Percentiles rank a stretch among this genome's conserved stretches.
These are phyloP conservation scores for Cheilosia grossa DNA, from an alignment of 2,888 invertebrate genomes.

Conservation along the genomic window DNA sequence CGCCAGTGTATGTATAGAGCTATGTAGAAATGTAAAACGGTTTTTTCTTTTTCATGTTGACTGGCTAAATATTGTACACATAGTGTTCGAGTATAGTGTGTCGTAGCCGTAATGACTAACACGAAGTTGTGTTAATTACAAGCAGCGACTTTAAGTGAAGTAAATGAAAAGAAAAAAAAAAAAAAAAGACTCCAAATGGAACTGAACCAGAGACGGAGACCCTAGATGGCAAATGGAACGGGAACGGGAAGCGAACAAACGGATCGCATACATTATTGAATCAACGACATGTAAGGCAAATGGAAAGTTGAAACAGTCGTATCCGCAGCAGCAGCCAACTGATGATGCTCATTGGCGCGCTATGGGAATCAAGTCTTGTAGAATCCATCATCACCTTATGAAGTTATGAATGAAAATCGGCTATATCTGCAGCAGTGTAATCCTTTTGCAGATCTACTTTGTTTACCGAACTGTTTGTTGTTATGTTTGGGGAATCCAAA, in stretches of 20 bases:
- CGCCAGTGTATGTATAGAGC: constrained; percentile 8
- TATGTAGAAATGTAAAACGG: constrained; percentile 68
- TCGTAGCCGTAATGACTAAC: constrained; percentile 73
- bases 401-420: constrained; percentile 67
- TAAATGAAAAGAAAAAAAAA: not conserved
- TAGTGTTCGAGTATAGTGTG: constrained; percentile 52
- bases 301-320: constrained; percentile 69
- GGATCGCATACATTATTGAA: constrained; percentile 56
- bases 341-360: constrained; percentile 14
- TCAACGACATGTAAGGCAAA: constrained; percentile 67
- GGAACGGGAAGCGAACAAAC: constrained; percentile 62
- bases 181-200: constrained; percentile 63
- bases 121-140: constrained; percentile 76
- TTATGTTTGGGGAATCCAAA: not conserved
- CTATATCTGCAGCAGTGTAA: not conserved
- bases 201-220: constrained; percentile 65
- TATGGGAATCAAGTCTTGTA: constrained; percentile 55
- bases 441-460: not conserved
- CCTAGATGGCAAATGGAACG: constrained; percentile 68
- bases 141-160: constrained; percentile 54
- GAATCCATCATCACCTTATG: constrained; percentile 46
- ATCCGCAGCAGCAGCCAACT: constrained; percentile 29
- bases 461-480: not conserved
- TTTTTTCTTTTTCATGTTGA: constrained; percentile 71
- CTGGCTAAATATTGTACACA: constrained; percentile 65